Conservation (phyloP, 2,888 invertebrate species). For the Ectemnius lituratus region DNA sequence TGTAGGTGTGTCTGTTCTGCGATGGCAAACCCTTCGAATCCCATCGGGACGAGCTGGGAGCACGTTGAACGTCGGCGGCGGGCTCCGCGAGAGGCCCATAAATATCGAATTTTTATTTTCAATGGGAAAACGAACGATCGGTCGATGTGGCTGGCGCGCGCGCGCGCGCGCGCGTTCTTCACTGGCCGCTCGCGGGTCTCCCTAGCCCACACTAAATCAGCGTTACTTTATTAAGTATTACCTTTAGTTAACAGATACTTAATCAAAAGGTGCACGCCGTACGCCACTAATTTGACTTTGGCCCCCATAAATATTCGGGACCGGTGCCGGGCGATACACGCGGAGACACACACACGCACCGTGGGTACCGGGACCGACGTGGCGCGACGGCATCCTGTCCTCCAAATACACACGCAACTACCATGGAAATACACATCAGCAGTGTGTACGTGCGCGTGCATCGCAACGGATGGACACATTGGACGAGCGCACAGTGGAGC, state of each 20-base stretch:
- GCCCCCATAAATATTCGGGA: constrained; percentile 77
- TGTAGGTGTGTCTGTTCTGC: too few species aligned
- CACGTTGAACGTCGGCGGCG: neutral
- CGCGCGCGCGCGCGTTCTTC: too few species aligned
- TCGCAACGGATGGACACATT: constrained; percentile 62
- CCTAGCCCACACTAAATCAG: constrained; percentile 75
- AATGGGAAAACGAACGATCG: constrained; percentile 76
- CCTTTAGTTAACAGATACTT: constrained; percentile 78
- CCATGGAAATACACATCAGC: constrained; percentile 62
- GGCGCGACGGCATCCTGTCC: constrained; percentile 47
- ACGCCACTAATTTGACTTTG: constrained; percentile 78
- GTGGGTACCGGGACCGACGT: constrained; percentile 18
- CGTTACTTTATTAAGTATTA: constrained; percentile 79
- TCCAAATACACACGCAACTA: constrained; percentile 20
- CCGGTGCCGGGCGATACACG: constrained; percentile 43
- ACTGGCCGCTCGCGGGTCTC: constrained; percentile 63
- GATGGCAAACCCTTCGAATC: constrained; percentile 51
- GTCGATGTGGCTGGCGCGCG: constrained; percentile 10
- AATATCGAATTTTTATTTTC: constrained; percentile 77
- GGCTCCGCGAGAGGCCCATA: constrained; percentile 63
- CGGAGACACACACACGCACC: too few species aligned
- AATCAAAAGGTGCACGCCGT: constrained; percentile 78
- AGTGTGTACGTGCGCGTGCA: constrained; percentile 46
- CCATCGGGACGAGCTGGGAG: constrained; percentile 42
- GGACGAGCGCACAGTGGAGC: constrained; percentile 67